A percentile compares a stretch with the other conserved stretches of the same genome.
Evolutionary conservation across 2,888 invertebrate species (phyloP).

Genomic region (Vanessa cardui): DNA sequence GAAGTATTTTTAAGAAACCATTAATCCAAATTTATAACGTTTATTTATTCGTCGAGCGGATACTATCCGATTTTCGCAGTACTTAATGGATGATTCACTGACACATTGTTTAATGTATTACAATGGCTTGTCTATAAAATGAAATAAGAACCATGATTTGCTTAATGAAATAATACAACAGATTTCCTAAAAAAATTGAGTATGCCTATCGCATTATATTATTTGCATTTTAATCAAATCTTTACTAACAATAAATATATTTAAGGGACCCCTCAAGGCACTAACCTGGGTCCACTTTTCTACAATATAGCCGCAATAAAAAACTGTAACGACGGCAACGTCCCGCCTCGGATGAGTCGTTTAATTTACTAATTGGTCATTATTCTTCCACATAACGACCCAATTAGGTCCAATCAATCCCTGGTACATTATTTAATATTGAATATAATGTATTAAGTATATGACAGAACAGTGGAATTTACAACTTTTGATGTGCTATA

Average conservation of each 20-base stretch:
- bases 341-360: constrained; percentile 58
- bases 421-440: constrained; percentile 66
- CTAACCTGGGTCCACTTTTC: constrained; percentile 38
- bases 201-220: too few species aligned
- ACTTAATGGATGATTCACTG: too few species aligned
- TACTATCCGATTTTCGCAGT: too few species aligned
- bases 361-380: constrained; percentile 78
- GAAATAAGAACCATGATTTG: too few species aligned
- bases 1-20: too few species aligned
- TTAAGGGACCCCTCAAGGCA: constrained; percentile 35
- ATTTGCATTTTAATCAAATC: too few species aligned
- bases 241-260: constrained; percentile 9
- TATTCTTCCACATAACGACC: constrained; percentile 71
- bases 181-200: too few species aligned
- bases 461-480: constrained; percentile 63
- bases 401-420: constrained; percentile 78
- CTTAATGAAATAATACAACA: too few species aligned
- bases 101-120: too few species aligned
- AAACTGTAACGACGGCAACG: constrained; percentile 56
- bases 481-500: constrained; percentile 52
- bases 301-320: constrained; percentile 42
- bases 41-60: too few species aligned
- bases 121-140: too few species aligned
- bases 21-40: too few species aligned
- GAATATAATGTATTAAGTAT: constrained; percentile 48